Evolutionary conservation across 1,140 invertebrate genomes (phyloP), one percentile per base, ranked within the genome.

Genomic region (Chrysoperla carnea): DNA sequence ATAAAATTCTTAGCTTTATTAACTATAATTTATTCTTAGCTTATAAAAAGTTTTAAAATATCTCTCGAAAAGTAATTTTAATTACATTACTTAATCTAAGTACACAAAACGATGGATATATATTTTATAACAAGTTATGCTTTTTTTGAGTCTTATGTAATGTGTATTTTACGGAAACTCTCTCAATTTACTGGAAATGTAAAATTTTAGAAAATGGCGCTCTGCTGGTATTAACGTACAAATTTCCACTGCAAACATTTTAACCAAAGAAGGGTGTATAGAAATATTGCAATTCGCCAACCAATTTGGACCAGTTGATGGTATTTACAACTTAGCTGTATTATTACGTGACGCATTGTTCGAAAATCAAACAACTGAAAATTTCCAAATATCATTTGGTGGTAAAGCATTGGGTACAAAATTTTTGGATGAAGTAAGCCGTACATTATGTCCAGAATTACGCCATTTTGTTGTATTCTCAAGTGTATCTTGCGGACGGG

Each of bases 241-340:
- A 1, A 59, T 70, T 3, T 46, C 54, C 8, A 62, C 56, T 0
- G 60, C 56, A 38, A 61, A 70, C 45, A 55, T 62, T 2, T 60
- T 61, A 0, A 65, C 57, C 1, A 51, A 48, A 31, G 42, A 64
- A 6, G 67, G 67, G 0, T 64, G 55, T 35, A 67, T 70, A 39
- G 41, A 60, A 5, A 60, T 84, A 12, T 36, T 84, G 2, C 58
- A 67, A 39, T 61, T 70, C 27, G 69, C 75, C 2, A 53, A 47
- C 1, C 52, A 64, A 43, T 48, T 76, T 1, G 78, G 69, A 5
- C 73, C 75, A 8, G 64, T 85, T 37, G 79, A 73, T 38, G 81
- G 69, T n/a, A 72, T 86, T 27, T 86, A 84, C 56, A 79, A 86
- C 54, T 57, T 85, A 8, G 81, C 81, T 12, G 74, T 75, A 45